A percentile compares a stretch with the other conserved stretches of the same genome.
Evolutionary conservation across 2,888 invertebrate genomes (phyloP).

Genomic region (Acleris emargana): DNA sequence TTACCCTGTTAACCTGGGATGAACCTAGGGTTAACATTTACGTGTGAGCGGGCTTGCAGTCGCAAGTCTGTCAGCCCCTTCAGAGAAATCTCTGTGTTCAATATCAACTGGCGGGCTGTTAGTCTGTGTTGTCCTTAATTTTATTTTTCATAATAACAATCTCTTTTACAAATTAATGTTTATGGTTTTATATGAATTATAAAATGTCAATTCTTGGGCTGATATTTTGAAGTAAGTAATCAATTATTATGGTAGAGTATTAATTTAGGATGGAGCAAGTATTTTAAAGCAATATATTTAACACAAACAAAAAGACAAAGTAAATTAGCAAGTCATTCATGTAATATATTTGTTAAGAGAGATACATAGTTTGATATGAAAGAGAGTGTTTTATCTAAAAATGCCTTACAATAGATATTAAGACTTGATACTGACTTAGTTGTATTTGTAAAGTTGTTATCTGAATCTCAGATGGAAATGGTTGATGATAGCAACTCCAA

Average conservation of each 20-base stretch:
- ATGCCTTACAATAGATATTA: constrained; percentile 81
- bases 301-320: constrained; percentile 60
- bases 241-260: constrained; percentile 69
- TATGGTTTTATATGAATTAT: constrained; percentile 29
- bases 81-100: too few species aligned
- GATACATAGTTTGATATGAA: constrained; percentile 82
- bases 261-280: constrained; percentile 66
- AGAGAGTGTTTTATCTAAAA: constrained; percentile 81
- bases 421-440: constrained; percentile 82
- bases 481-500: constrained; percentile 73
- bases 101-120: too few species aligned
- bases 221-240: constrained; percentile 64
- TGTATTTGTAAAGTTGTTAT: constrained; percentile 72
- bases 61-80: too few species aligned
- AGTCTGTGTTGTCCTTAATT: neutral
- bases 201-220: constrained; percentile 74
- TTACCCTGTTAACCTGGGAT: too few species aligned
- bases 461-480: constrained; percentile 62
- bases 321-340: constrained; percentile 53
- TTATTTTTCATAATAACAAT: neutral
- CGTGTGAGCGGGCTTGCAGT: too few species aligned
- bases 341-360: constrained; percentile 72
- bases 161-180: constrained; percentile 39
- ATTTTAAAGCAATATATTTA: constrained; percentile 74
- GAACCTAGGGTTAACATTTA: too few species aligned